Evolutionary conservation across 1,140 invertebrate species (phyloP), one percentile per base, ranked within the genome.

Genomic region (Cotesia typhae): DNA sequence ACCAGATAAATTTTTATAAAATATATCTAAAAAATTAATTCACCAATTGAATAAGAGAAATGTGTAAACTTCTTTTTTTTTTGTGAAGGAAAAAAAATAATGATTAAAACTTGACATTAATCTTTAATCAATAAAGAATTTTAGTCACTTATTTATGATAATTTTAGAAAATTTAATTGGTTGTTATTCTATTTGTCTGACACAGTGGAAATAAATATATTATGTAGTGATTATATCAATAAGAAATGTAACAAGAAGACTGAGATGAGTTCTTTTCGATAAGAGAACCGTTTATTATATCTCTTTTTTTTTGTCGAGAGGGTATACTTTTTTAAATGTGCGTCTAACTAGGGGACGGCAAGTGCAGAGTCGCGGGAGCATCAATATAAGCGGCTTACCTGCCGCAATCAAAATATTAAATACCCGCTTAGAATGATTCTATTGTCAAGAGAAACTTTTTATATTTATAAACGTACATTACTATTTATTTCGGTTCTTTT

Each of bases 331-430:
- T 81, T 82, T 81, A 82, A 84, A 81, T 79, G 81, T 64, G 10
- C 28, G 53, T 10, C 63, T 14, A 28, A 60, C n/a, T 14, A 35
- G 28, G 59, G 35, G 59, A 17, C 35, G 17, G 67, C 17, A 61
- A 53, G 14, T 47, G 67, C 28, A 71, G 79, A 78, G 66, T 76
- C 76, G 76, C 74, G 77, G 76, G 72, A 76, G 74, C 71, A 69
- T 74, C 73, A 41, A 57, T 14, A 75, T 85, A 85, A 85, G 84
- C 84, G 71, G 83, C 83, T 85, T 85, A 85, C 71, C 75, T 77
- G 66, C 78, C 79, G 83, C 84, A 86, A 86, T 86, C 84, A 85
- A 85, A 85, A 85, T 83, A 78, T 85, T 83, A 85, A 84, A 85
- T 85, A 82, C 80, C 77, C 76, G 60, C 75, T 73, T 74, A 67